Base-by-base conservation (phyloP, 2,113 vertebrate genomes). In the Salvator merianae region DNA sequence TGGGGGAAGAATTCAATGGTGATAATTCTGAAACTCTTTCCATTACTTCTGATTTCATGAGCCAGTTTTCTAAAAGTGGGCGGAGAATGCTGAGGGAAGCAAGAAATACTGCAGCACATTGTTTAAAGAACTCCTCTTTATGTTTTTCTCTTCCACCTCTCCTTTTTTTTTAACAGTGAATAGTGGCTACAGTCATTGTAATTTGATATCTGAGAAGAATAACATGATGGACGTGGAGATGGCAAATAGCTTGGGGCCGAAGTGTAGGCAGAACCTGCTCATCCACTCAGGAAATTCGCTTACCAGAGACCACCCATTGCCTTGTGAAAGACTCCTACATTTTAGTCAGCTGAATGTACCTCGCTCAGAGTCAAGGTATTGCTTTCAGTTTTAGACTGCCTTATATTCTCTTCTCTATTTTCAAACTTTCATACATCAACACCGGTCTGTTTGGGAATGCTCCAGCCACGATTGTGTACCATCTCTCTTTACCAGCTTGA, bases 361-460 rank as follows among this genome's bases (percentile, higher is more conserved):
- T 0, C 96, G 96, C 88, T 93, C 94, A 0, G 96, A 97, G 62
- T 84, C 93, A 82, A 97, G 97, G 97, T 98, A 96, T 32, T 1
- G 0, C 50, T 84, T 83, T 26, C 74, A 30, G 6, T 1, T 63
- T 75, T 24, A 20, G 36, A 5, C 38, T 1, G 0, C 0, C 53
- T 71, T 24, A 0, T 76, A 2, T 20, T 24, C 50, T 70, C 62
- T 38, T 34, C 24, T 69, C 70, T 73, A 34, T 75, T 84, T 70
- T 59, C 40, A 59, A 86, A 16, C 7, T 68, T 55, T 73, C 68
- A 63, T 26, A 81, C 34, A 7, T 84, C 26, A 12, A 38, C 62
- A 47, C 62, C 0, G 69, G 86, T 86, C 3, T 34, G 26, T 32
- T 3, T 55, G 81, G 38, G 70, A 32, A 36, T 71, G 47, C 22